Conservation (phyloP, 92 coral and sea anemone species). For the Paramuricea clavata region DNA sequence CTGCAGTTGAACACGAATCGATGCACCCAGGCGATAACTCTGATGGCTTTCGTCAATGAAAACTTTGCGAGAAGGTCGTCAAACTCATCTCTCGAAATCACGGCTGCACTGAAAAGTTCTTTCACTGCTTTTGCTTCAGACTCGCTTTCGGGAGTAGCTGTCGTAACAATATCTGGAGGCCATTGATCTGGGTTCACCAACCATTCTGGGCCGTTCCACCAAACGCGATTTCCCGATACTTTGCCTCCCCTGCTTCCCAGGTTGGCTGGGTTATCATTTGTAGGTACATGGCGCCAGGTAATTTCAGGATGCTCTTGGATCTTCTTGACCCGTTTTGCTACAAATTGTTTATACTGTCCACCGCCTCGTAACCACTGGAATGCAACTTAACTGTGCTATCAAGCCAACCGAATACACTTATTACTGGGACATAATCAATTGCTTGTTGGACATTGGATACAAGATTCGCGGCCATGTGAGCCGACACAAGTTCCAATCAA, state of each 20-base stretch:
- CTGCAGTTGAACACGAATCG: constrained; percentile 50
- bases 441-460: background rate
- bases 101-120: constrained; percentile 47
- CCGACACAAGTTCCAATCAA: background rate
- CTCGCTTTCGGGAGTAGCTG: background rate
- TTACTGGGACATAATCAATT: background rate
- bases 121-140: constrained; percentile 11
- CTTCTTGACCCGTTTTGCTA: constrained; percentile 15
- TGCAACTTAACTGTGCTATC: background rate
- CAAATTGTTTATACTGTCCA: constrained; percentile 16
- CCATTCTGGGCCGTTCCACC: constrained; percentile 28
- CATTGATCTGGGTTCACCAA: background rate
- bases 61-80: constrained; percentile 48
- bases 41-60: constrained; percentile 50
- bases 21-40: constrained; percentile 52
- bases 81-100: constrained; percentile 43
- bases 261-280: constrained; percentile 1
- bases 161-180: constrained; percentile 14
- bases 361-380: background rate
- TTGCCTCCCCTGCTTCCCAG: constrained; percentile 13
- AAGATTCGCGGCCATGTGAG: background rate
- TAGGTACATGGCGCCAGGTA: constrained; percentile 9
- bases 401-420: background rate
- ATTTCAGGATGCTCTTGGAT: constrained; percentile 3
- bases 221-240: background rate